These are phyloP conservation scores for Spinus pinus DNA, from an alignment of 2,797 vertebrate species.

Conservation along the genomic window DNA sequence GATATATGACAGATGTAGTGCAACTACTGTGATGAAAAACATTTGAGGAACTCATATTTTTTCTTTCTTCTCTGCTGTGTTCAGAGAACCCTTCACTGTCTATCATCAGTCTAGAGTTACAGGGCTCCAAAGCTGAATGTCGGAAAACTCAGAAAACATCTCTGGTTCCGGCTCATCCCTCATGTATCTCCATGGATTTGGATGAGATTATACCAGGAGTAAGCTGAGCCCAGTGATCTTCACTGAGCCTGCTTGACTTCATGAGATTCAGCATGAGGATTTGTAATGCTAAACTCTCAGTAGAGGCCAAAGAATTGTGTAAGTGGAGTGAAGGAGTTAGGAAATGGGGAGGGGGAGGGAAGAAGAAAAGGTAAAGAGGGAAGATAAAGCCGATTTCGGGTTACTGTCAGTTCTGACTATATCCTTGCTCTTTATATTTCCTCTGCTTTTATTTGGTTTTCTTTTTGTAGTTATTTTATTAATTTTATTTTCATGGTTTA, in stretches of 20 bases:
- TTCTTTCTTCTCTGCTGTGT: neutral
- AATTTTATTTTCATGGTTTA: neutral
- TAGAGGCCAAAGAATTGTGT: neutral
- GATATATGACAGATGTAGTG: conserved; percentile 63
- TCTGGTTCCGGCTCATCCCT: conserved; percentile 20
- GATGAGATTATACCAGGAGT: neutral
- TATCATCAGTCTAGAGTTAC: conserved; percentile 57
- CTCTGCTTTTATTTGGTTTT: neutral
- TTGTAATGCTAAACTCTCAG: neutral
- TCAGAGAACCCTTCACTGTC: conserved; percentile 46
- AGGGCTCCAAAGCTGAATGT: conserved; percentile 16
- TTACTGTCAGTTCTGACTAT: neutral
- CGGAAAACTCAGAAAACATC: conserved; percentile 14
- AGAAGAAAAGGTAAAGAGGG: neutral
- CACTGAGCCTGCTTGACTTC: neutral
- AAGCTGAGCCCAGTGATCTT: neutral
- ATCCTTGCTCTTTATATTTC: neutral
- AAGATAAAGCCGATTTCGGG: neutral
- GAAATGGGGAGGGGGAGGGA: neutral
- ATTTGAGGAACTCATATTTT: conserved; percentile 60
- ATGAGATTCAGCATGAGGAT: neutral
- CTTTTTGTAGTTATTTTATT: neutral
- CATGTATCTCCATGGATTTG: conserved; percentile 14
- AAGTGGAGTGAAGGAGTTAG: neutral
- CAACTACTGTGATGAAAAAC: conserved; percentile 66